Base-by-base conservation (phyloP, 2,113 vertebrate species). In the Progne subis region DNA sequence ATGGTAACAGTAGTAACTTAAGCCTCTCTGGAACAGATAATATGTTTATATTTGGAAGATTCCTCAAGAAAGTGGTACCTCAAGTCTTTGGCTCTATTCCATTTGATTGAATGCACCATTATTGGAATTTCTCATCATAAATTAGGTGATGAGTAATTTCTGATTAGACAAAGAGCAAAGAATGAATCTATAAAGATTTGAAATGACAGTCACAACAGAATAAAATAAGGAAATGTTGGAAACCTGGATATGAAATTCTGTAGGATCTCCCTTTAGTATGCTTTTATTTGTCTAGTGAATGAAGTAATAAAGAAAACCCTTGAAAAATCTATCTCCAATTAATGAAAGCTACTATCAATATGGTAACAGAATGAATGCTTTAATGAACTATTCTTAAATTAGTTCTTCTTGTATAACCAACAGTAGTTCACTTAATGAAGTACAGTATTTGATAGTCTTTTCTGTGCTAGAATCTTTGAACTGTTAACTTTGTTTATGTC, bases 81-180 rank as follows among this genome's bases (percentile, higher is more conserved):
- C 24, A 71, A 59, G 71, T 59, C 52, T 78, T 87, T 69, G 69
- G 15, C 70, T 86, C 15, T 87, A 7, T 63, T 85, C 53, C 18
- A 14, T 34, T 84, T 76, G 24, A 65, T 32, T 64, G 53, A 90
- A 65, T 63, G 28, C 56, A 63, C 31, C 28, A 14, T 55, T 34
- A 18, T 47, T 68, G 82, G 81, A 87, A 87, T 28, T 57, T 47
- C 81, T 94, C 16, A 37, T 82, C 25, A 23, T 88, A 81, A 64
- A 37, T 94, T 78, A 46, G 28, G 31, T 76, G 43, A 61, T 88
- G 70, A 96, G 64, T 94, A 16, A 96, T 76, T 96, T 95, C 76
- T 91, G 68, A 88, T 94, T 71, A 43, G 46, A 53, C 52, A 57
- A 82, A 70, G 21, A 74, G 60, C 55, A 34, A 78, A 90, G 55